Percentiles rank a stretch among this genome's conserved stretches.
These are phyloP conservation scores for Brachionus sp. DNA, from an alignment of 1,140 invertebrate species.

Conservation along the genomic window DNA sequence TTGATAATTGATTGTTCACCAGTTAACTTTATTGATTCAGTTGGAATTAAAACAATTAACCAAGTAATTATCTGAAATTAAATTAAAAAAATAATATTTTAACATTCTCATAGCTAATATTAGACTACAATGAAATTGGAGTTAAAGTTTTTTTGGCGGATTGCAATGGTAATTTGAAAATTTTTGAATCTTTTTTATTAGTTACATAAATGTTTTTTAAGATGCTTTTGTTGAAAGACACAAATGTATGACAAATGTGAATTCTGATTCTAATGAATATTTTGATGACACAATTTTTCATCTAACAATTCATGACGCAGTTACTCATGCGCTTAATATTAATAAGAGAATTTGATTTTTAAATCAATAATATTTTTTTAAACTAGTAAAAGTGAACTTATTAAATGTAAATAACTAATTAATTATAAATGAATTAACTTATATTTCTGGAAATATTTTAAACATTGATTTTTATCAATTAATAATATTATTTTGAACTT, in stretches of 20 bases:
- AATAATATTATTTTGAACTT: too few relatives aligned
- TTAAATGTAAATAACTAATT: neutral
- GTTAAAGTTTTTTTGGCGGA: neutral
- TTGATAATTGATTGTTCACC: conserved; percentile 53
- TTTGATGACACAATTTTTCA: neutral
- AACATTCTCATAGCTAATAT: neutral
- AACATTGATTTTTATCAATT: too few relatives aligned
- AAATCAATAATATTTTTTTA: too few relatives aligned
- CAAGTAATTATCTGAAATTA: conserved; percentile 44
- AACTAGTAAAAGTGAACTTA: neutral
- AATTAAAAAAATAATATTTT: neutral
- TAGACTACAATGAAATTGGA: neutral
- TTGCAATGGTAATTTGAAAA: neutral
- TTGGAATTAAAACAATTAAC: conserved; percentile 50
- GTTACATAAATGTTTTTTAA: neutral
- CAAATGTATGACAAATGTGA: neutral
- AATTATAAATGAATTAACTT: neutral
- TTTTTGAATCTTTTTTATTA: neutral
- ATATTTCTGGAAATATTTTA: too few relatives aligned
- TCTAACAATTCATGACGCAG: neutral
- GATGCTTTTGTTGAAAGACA: neutral
- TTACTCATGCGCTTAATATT: neutral
- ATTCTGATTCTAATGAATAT: neutral
- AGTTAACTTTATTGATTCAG: conserved; percentile 53
- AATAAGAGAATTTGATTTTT: neutral